Evolutionary conservation across 2,113 vertebrate species (phyloP).

Genomic region (Notarius lentiginosus): DNA sequence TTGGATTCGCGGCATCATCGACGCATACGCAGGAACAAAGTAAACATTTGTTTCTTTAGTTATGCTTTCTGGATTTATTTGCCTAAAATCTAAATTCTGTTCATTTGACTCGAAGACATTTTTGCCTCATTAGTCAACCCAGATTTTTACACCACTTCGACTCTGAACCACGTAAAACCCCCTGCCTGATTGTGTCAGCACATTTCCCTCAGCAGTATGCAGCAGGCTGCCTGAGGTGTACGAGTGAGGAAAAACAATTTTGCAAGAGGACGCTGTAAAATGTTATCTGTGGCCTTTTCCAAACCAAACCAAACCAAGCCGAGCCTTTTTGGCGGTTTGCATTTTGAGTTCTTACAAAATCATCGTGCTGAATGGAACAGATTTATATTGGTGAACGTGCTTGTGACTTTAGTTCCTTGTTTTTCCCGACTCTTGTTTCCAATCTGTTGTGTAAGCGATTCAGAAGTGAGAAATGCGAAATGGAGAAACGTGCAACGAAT

Average conservation of each 20-base stretch:
- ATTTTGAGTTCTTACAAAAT: slow-evolving; percentile 49
- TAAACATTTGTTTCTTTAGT: not conserved
- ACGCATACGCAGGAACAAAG: not conserved
- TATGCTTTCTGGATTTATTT: not conserved
- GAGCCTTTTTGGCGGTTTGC: slow-evolving; percentile 1
- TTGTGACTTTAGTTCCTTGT: not conserved
- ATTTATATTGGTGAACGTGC: not conserved
- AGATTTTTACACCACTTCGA: not conserved
- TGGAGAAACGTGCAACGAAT: too few species aligned
- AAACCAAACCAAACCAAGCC: not conserved
- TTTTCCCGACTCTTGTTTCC: slow-evolving; percentile 24
- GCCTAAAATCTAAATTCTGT: not conserved
- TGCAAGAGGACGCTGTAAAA: slow-evolving; percentile 30
- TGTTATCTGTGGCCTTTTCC: not conserved
- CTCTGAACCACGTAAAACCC: not conserved
- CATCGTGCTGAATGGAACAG: not conserved
- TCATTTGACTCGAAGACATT: not conserved
- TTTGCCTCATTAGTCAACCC: not conserved
- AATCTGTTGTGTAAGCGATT: slow-evolving; percentile 22
- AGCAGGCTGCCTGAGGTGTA: not conserved
- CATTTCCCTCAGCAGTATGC: not conserved
- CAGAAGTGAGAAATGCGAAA: too few species aligned
- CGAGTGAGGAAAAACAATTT: slow-evolving; percentile 35
- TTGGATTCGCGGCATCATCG: not conserved
- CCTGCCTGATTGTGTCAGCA: slow-evolving; percentile 8